phyloP scores from a whole-genome alignment of 2,888 invertebrate genomes.

The Teleogryllus oceanicus region DNA sequence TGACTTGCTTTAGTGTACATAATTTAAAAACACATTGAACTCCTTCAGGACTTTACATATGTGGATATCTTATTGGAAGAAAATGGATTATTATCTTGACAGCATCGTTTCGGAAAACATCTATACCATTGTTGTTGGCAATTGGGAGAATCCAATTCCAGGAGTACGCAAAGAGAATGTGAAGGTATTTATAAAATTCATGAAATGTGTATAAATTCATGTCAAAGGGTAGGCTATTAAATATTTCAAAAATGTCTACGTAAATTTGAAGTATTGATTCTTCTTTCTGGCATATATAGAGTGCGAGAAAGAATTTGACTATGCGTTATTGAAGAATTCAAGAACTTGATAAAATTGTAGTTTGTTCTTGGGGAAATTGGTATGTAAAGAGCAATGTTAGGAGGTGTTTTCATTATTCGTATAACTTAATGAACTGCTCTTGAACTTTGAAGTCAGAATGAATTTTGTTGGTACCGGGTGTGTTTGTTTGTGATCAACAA shows the following conservation, averaged over 20 bases:
- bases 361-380: too few species aligned
- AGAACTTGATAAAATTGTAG: too few species aligned
- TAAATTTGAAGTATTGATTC: too few species aligned
- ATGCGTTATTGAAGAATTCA: too few species aligned
- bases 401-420: too few species aligned
- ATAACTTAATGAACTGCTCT: too few species aligned
- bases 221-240: conserved; percentile 19
- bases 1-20: neutral
- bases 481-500: too few species aligned
- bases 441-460: too few species aligned
- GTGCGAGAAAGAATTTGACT: too few species aligned
- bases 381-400: too few species aligned
- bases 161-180: conserved; percentile 56
- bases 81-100: conserved; percentile 7
- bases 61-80: neutral
- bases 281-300: too few species aligned
- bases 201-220: conserved; percentile 38
- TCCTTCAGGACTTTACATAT: neutral
- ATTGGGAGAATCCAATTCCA: conserved; percentile 60
- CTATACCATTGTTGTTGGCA: conserved; percentile 40
- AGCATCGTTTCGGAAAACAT: neutral
- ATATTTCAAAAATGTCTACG: neutral
- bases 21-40: neutral
- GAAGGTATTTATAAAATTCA: conserved; percentile 47
- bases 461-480: too few species aligned